Evolutionary conservation across 2,113 vertebrate genomes (phyloP).

Genomic region (Osmerus eperlanus): DNA sequence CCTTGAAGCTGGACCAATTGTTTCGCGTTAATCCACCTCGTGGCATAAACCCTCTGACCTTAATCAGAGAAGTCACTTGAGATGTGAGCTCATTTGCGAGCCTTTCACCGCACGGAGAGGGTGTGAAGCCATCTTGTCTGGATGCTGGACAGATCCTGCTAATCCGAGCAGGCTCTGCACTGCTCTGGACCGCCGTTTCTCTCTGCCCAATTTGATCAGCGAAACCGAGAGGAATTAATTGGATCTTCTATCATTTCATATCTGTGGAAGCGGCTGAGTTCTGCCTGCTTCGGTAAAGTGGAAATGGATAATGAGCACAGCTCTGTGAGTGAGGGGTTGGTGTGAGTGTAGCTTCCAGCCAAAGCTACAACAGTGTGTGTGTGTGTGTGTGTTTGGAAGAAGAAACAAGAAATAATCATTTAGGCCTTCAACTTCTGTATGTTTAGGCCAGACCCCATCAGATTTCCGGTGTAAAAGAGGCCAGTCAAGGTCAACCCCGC

Average conservation of each 20-base stretch:
- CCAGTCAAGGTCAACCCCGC: no score
- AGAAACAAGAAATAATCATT: no score
- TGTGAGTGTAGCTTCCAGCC: background rate
- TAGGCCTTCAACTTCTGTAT: no score
- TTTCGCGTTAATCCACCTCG: no score
- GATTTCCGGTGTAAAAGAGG: no score
- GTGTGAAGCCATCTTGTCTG: no score
- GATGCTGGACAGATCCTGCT: background rate
- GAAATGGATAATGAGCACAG: conserved; percentile 2
- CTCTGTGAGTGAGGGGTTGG: background rate
- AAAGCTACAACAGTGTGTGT: conserved; percentile 4
- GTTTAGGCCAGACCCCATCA: no score
- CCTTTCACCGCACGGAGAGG: no score
- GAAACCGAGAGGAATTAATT: background rate
- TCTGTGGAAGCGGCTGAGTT: background rate
- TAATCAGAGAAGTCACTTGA: background rate
- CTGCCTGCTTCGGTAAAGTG: background rate
- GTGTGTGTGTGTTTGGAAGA: background rate
- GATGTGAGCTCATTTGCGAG: background rate
- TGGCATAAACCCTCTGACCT: no score
- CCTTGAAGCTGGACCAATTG: no score
- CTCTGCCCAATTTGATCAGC: background rate
- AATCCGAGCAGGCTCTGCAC: background rate
- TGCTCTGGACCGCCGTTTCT: background rate
- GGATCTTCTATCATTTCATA: background rate